Conservation (phyloP, 2,888 invertebrate genomes). For the Muschampia plurimacula region DNA sequence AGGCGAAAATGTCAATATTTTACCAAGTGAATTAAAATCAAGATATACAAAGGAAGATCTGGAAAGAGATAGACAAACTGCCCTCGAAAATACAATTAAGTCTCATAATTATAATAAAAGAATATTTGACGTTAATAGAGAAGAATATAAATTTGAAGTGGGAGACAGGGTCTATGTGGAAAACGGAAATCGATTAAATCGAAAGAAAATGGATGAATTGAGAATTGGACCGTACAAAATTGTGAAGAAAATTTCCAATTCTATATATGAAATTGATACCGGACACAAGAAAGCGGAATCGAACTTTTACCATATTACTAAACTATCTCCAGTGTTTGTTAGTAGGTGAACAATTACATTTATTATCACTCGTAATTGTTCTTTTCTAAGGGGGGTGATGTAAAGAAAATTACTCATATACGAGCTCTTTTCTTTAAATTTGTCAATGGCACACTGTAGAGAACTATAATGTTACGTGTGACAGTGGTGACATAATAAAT, state of each 20-base stretch:
- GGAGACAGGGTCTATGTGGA: background rate
- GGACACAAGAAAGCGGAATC: background rate
- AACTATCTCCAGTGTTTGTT: background rate
- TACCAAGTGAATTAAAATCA: background rate
- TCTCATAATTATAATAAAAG: background rate
- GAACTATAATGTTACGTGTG: no score
- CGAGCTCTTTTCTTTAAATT: no score
- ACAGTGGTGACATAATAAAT: no score
- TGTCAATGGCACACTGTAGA: no score
- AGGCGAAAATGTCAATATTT: background rate
- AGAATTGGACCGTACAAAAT: background rate
- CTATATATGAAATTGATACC: background rate
- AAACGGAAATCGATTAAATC: background rate
- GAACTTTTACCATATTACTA: background rate
- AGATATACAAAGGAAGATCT: background rate
- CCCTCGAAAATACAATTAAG: background rate
- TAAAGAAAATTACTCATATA: background rate
- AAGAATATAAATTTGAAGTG: background rate
- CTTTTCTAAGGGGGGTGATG: background rate
- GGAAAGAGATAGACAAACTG: background rate
- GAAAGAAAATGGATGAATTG: background rate
- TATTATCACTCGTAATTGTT: background rate
- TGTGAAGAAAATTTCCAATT: background rate
- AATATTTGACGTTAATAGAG: background rate
- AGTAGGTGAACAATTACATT: background rate